Conservation (phyloP, 2,888 invertebrate species). For the Bembecia ichneumoniformis region DNA sequence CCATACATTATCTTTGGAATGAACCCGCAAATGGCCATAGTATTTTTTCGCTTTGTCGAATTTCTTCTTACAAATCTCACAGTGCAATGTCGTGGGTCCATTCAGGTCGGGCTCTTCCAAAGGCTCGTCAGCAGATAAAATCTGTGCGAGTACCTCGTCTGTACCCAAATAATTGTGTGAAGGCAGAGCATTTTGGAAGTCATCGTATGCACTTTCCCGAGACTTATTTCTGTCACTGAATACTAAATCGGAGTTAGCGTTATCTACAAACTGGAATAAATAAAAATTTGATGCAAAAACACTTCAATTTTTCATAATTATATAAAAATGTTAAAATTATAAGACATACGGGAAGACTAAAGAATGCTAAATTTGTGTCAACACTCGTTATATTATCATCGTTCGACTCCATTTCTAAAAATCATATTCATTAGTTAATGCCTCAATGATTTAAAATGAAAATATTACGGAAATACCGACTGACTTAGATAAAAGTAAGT, state of each 20-base stretch:
- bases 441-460: too few relatives aligned
- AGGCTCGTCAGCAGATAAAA: slow-evolving; percentile 51
- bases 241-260: slow-evolving; percentile 35
- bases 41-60: slow-evolving; percentile 65
- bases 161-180: slow-evolving; percentile 35
- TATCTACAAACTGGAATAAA: slow-evolving; percentile 45
- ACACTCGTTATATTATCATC: too few relatives aligned
- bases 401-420: slow-evolving; percentile 25
- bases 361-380: slow-evolving; percentile 44
- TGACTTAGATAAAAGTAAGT: too few relatives aligned
- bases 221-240: slow-evolving; percentile 25
- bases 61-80: slow-evolving; percentile 58
- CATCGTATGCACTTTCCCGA: slow-evolving; percentile 37
- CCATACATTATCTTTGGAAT: slow-evolving; percentile 61
- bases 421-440: not conserved
- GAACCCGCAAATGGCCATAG: slow-evolving; percentile 59
- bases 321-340: not conserved
- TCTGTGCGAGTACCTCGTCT: slow-evolving; percentile 57
- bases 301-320: not conserved
- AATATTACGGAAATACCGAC: too few relatives aligned
- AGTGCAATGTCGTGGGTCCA: slow-evolving; percentile 55
- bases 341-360: slow-evolving; percentile 50
- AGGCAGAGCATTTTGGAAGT: slow-evolving; percentile 33
- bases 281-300: not conserved
- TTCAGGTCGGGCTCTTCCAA: slow-evolving; percentile 59